Evolutionary conservation across 2,797 vertebrate genomes (phyloP), one percentile per base, ranked within the genome.

Genomic region (Oreonectes daqikongensis): DNA sequence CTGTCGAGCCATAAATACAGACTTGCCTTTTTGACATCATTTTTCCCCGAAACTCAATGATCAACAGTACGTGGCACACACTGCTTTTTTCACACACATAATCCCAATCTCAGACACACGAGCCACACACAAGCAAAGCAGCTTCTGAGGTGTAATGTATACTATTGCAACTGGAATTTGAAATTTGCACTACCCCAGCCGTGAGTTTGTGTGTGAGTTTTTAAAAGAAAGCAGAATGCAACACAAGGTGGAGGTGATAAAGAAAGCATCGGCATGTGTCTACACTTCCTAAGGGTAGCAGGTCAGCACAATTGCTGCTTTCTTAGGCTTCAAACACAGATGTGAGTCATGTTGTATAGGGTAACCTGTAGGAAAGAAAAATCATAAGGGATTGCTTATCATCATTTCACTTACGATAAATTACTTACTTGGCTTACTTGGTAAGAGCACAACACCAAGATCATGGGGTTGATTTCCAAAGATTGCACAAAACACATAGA

Each of bases 1-100:
- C 93, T 93, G 91, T 93, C 90, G 91, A 88, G 90, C 86, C 88
- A 92, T 93, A 93, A 94, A 94, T 93, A 93, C 92, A 91, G 91
- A 93, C 92, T 92, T 93, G 90, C 90, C 92, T 93, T 93, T 93
- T 93, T 93, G 92, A 93, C 91, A 92, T 92, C 86, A 88, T 90
- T 91, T 75, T 60, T 67, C 60, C 42, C 89, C 88, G 88, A 85
- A 86, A 88, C 88, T 88, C 87, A 88, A 88, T 89, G 89, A 92
- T 92, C 89, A 92, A 92, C 88, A 85, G 85, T 91, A 89, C 77
- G 77, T 86, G 87, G 87, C 87, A 86, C 38, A n/a, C 59, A 38
- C 63, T n/a, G 5, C 15, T 77, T 78, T 81, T 82, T 57, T 11
- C 42, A 72, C 48, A 67, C 38, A 63, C n/a, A 53, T 68, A 61